phyloP scores from a whole-genome alignment of 2,113 vertebrate genomes.

The Chelonoidis abingdonii region DNA sequence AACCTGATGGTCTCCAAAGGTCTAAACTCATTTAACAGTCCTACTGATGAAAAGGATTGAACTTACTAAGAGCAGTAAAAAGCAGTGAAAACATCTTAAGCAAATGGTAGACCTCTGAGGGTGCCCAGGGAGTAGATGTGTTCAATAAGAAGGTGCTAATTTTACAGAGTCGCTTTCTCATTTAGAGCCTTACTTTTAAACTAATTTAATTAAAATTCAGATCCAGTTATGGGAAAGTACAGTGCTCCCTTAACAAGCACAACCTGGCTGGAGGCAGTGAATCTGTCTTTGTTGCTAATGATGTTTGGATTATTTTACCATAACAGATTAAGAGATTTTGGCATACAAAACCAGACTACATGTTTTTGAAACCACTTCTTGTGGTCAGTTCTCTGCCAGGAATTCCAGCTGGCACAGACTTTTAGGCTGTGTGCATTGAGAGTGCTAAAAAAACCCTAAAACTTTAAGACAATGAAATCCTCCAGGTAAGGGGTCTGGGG shows the following conservation, averaged over 20 bases:
- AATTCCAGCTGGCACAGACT: not conserved
- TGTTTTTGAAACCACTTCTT: slow-evolving; percentile 8
- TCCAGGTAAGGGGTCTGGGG: accelerated
- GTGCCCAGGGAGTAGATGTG: slow-evolving; percentile 16
- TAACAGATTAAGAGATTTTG: slow-evolving; percentile 16
- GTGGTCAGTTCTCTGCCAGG: not conserved
- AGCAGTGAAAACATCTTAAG: not conserved
- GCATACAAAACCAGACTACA: not conserved
- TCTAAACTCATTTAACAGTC: not conserved
- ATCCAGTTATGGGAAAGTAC: slow-evolving; percentile 26
- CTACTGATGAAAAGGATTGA: not conserved
- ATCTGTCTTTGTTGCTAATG: slow-evolving; percentile 70
- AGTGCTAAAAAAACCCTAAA: not conserved
- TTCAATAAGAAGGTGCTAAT: slow-evolving; percentile 37
- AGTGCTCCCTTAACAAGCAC: slow-evolving; percentile 49
- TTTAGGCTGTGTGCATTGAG: not conserved
- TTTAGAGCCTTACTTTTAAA: slow-evolving; percentile 31
- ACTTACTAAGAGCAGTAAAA: not conserved
- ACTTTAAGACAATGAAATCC: not conserved
- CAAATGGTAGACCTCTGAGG: slow-evolving; percentile 38
- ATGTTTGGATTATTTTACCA: slow-evolving; percentile 65
- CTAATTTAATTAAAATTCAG: slow-evolving; percentile 71
- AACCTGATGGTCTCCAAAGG: not conserved
- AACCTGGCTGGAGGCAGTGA: slow-evolving; percentile 59
- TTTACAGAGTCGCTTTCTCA: slow-evolving; percentile 46